A percentile compares a stretch with the other conserved stretches of the same genome.
Evolutionary conservation across 2,888 invertebrate genomes (phyloP).

Genomic region (Thymelicus acteon): DNA sequence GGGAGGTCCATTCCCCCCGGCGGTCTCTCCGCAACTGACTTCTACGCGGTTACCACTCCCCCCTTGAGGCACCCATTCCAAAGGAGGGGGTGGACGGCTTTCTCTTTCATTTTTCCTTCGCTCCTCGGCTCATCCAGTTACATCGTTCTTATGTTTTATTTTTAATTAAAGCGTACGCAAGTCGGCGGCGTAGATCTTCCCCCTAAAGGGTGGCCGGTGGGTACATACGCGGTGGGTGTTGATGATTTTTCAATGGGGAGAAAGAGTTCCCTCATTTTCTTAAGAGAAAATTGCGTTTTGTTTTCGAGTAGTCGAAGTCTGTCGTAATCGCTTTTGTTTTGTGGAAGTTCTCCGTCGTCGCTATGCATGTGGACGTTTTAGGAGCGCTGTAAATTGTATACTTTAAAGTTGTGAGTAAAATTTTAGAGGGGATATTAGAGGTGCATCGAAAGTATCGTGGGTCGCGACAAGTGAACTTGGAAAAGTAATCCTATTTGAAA

Average conservation of each 20-base stretch:
- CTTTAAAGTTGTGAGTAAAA: constrained; percentile 75
- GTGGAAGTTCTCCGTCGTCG: constrained; percentile 69
- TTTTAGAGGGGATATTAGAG: constrained; percentile 68
- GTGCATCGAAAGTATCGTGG: constrained; percentile 56
- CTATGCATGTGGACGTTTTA: constrained; percentile 71
- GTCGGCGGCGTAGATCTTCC: constrained; percentile 83
- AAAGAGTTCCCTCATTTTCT: constrained; percentile 86
- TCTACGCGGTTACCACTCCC: constrained; percentile 67
- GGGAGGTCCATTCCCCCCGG: constrained; percentile 75
- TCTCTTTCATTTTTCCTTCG: constrained; percentile 85
- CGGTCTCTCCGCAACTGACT: constrained; percentile 78
- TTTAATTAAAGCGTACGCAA: constrained; percentile 86
- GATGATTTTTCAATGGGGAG: constrained; percentile 86
- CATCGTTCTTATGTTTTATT: constrained; percentile 86
- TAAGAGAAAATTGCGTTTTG: constrained; percentile 86
- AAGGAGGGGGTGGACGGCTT: constrained; percentile 76
- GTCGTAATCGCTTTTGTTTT: constrained; percentile 84
- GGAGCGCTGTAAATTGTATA: constrained; percentile 74
- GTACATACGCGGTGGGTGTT: constrained; percentile 83
- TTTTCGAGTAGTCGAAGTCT: constrained; percentile 85
- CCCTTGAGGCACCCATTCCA: constrained; percentile 50
- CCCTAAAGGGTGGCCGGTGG: constrained; percentile 58
- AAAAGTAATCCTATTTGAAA: not conserved
- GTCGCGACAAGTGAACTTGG: constrained; percentile 38
- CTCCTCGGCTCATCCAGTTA: constrained; percentile 85